A percentile compares a stretch with the other conserved stretches of the same genome.
These are phyloP conservation scores for Theretra japonica DNA, from an alignment of 2,888 invertebrate species.

Conservation along the genomic window DNA sequence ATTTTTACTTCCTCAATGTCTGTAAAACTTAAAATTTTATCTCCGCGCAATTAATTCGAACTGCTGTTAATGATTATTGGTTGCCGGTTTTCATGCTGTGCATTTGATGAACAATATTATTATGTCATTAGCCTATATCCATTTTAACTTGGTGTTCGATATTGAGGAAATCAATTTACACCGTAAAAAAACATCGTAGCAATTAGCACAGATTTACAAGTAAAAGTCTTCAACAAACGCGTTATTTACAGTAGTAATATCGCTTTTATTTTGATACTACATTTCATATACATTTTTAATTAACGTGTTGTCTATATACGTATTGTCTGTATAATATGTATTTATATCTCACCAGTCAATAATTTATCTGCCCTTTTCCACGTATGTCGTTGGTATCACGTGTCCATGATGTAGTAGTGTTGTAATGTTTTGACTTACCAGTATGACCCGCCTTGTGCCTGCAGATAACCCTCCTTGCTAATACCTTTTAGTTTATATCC, in stretches of 20 bases:
- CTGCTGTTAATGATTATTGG: constrained; percentile 30
- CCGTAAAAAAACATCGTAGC: constrained; percentile 9
- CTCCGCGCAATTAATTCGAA: constrained; percentile 37
- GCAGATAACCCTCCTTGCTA: not conserved
- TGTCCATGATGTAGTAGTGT: not conserved
- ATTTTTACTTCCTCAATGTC: constrained; percentile 61
- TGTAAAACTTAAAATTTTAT: constrained; percentile 42
- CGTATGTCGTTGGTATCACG: constrained; percentile 2
- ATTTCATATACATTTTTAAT: not conserved
- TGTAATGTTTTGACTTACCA: constrained; percentile 3
- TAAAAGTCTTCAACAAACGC: not conserved
- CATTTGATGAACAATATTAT: constrained; percentile 23
- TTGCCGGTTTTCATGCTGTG: constrained; percentile 16
- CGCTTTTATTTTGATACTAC: not conserved
- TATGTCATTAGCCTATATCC: constrained; percentile 21
- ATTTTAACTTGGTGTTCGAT: not conserved
- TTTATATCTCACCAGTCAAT: not conserved
- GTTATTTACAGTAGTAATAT: not conserved
- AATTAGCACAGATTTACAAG: constrained; percentile 10
- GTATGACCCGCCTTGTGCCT: not conserved
- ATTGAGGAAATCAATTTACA: constrained; percentile 8
- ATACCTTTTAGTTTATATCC: not conserved
- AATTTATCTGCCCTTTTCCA: constrained; percentile 3
- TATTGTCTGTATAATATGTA: too few relatives aligned
- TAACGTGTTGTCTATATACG: not conserved